Evolutionary conservation across 1,140 invertebrate species (phyloP).

Genomic region (Drosophila mojavensis): DNA sequence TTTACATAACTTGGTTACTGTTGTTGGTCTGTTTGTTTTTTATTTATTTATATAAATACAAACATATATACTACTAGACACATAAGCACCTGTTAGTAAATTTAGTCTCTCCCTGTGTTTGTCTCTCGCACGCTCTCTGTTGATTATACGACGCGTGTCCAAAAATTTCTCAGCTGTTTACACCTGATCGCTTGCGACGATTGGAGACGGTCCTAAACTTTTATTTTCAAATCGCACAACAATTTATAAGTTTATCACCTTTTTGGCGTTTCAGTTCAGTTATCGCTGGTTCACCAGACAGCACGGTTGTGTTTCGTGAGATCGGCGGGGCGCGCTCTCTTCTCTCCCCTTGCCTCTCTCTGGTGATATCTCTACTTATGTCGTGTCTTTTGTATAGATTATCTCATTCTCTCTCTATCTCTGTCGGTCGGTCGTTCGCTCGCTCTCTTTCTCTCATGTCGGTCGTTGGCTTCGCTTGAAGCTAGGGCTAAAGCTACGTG

Average conservation of each 20-base stretch:
- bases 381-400: constrained; percentile 26
- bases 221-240: constrained; percentile 73
- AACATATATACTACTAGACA: constrained; percentile 45
- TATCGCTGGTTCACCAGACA: constrained; percentile 68
- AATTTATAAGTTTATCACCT: constrained; percentile 72
- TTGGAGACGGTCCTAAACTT: constrained; percentile 49
- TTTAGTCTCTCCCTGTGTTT: not conserved
- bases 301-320: constrained; percentile 56
- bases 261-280: constrained; percentile 69
- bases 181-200: constrained; percentile 48
- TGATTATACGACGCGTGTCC: constrained; percentile 63
- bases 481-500: constrained; percentile 34
- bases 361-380: not conserved
- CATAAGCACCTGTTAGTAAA: constrained; percentile 53
- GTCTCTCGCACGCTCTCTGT: constrained; percentile 2
- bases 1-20: constrained; percentile 45
- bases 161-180: constrained; percentile 64
- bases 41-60: not conserved
- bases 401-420: not conserved
- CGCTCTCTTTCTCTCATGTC: constrained; percentile 34
- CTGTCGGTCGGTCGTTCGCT: constrained; percentile 37
- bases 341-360: constrained; percentile 4
- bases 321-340: constrained; percentile 23
- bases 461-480: constrained; percentile 46
- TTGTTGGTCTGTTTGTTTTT: not conserved